Percentiles rank a stretch among this genome's conserved stretches.
These are phyloP conservation scores for Pycnonotus jocosus DNA, from an alignment of 2,113 vertebrate genomes.

Conservation along the genomic window DNA sequence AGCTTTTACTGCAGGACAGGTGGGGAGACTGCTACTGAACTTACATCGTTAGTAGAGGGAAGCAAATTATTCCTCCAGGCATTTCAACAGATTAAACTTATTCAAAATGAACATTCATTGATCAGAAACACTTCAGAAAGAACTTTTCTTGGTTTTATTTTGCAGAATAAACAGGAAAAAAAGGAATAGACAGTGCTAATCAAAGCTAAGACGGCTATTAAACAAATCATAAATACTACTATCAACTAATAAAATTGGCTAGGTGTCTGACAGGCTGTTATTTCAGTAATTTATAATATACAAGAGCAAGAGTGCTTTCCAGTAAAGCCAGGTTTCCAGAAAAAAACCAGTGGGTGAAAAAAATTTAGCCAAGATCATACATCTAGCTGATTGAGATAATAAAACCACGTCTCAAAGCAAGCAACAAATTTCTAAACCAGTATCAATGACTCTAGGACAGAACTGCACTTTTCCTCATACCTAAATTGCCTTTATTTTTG, in stretches of 20 bases:
- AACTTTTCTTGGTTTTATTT: not conserved
- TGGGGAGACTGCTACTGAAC: not conserved
- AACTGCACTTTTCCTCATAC: not conserved
- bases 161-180: not conserved
- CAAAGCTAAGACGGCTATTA: not conserved
- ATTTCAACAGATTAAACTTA: not conserved
- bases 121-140: not conserved
- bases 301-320: not conserved
- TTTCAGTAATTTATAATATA: not conserved
- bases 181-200: not conserved
- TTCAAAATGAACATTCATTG: not conserved
- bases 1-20: not conserved
- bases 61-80: not conserved
- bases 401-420: not conserved
- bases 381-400: not conserved
- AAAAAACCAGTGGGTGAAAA: accelerated
- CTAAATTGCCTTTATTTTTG: not conserved
- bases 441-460: not conserved
- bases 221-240: not conserved
- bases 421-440: not conserved
- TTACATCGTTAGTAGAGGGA: not conserved
- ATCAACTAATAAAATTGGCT: not conserved
- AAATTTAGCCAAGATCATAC: not conserved
- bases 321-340: not conserved
- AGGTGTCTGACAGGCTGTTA: not conserved